phyloP scores from a whole-genome alignment of 2,888 invertebrate genomes.

The Bibio marci region DNA sequence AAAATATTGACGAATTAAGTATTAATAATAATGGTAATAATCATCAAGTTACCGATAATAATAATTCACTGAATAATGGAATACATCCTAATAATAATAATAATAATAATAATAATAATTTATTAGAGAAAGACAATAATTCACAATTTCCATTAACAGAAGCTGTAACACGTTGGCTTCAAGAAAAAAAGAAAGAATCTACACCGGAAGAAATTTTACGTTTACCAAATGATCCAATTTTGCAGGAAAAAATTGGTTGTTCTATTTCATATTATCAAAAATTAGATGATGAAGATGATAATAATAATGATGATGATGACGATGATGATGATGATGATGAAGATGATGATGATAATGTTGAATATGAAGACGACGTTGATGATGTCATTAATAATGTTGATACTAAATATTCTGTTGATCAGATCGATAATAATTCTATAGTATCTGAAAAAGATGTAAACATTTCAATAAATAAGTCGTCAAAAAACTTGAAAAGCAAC shows the following conservation, averaged over 20 bases:
- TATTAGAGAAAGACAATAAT: too few relatives aligned
- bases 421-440: constrained; percentile 2
- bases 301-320: constrained; percentile 4
- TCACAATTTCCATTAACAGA: constrained; percentile 33
- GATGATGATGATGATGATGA: constrained; percentile 8
- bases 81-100: background rate
- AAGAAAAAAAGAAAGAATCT: constrained; percentile 21
- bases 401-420: too few relatives aligned
- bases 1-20: background rate
- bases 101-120: too few relatives aligned
- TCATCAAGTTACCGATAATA: background rate
- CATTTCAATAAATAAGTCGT: constrained; percentile 4
- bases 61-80: background rate
- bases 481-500: constrained; percentile 38
- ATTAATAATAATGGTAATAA: too few relatives aligned
- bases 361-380: constrained; percentile 14
- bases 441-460: constrained; percentile 14
- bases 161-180: constrained; percentile 42
- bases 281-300: background rate
- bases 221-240: constrained; percentile 9
- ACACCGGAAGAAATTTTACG: constrained; percentile 18
- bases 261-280: background rate
- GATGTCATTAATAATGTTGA: constrained; percentile 13
- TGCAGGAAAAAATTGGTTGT: constrained; percentile 6
- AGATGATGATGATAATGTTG: constrained; percentile 9